Evolutionary conservation across 2,113 vertebrate species (phyloP), one percentile per base, ranked within the genome.

Genomic region (Chloroceryle aenea): DNA sequence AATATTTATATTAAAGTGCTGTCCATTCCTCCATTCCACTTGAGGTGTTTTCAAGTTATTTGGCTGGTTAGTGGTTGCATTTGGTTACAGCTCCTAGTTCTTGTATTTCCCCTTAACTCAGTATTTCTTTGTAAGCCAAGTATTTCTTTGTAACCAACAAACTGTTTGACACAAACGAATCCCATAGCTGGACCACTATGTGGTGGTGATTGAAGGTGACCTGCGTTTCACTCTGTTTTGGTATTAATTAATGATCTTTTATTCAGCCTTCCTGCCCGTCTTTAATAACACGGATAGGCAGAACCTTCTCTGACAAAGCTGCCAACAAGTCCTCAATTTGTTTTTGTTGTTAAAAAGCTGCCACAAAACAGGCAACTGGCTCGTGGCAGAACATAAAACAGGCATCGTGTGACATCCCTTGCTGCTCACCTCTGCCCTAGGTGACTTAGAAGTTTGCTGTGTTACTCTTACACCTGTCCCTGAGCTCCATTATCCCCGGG

Each of bases 181-280:
- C 77, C 69, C 43, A 15, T 82, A 90, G 67, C 85, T 93, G 88
- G 48, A 77, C 58, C 45, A 88, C 53, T 61, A 71, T 47, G 45
- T 47, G 45, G 10, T 19, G 45, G 55, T 93, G 80, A 59, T 92
- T 93, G 89, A 74, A 88, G 71, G 73, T 74, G 86, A 92, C 91
- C 91, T 92, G 56, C 73, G 84, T 90, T 96, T 95, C 77, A 59
- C 64, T 85, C 48, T 30, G 2, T 76, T 79, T 79, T 3, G 4
- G 25, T 86, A 56, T 92, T 96, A 94, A 95, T 96, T 95, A 90
- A 96, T 40, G 53, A 66, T 73, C 71, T 90, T 92, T 77, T 77
- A 71, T 43, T 74, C 75, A 63, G 26, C 52, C 43, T 92, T 90
- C 47, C 62, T 86, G 50, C 66, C 87, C 72, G 64, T 69, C 83